phyloP scores from a whole-genome alignment of 2,888 invertebrate genomes.

The Dendrolimus pini region DNA sequence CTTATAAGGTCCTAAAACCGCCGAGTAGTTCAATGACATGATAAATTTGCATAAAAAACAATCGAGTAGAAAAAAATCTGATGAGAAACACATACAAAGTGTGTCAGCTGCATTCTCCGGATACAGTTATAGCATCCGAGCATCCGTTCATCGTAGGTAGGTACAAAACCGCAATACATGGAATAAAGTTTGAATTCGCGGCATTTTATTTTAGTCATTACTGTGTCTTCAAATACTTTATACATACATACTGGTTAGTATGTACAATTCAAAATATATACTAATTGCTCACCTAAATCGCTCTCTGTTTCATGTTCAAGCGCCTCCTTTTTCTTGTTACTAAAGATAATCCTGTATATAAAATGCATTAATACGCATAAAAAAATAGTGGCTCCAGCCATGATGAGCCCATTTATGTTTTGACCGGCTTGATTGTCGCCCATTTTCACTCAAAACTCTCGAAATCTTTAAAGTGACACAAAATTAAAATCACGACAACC shows the following conservation, averaged over 20 bases:
- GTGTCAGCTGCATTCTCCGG: constrained; percentile 36
- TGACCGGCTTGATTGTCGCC: constrained; percentile 55
- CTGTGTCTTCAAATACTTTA: neutral
- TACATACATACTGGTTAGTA: too few relatives aligned
- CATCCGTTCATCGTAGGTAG: constrained; percentile 21
- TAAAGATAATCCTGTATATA: constrained; percentile 52
- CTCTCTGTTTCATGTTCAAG: constrained; percentile 48
- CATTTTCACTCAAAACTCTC: constrained; percentile 64
- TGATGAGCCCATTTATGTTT: constrained; percentile 39
- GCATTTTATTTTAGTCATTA: neutral
- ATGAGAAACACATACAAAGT: constrained; percentile 23
- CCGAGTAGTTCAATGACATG: neutral
- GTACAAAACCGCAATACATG: constrained; percentile 21
- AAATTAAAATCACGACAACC: constrained; percentile 30
- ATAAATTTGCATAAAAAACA: neutral
- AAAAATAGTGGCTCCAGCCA: constrained; percentile 44
- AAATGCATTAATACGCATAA: constrained; percentile 54
- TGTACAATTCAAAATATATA: constrained; percentile 4
- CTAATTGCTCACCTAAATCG: constrained; percentile 46
- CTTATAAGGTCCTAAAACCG: neutral
- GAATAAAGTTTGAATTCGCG: neutral
- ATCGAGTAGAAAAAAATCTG: constrained; percentile 11
- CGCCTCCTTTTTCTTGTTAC: constrained; percentile 52
- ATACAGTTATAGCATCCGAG: constrained; percentile 35
- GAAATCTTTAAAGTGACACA: constrained; percentile 23